Evolutionary conservation across 1,140 invertebrate genomes (phyloP), one percentile per base, ranked within the genome.

Genomic region (Drosophila nigrodunni): DNA sequence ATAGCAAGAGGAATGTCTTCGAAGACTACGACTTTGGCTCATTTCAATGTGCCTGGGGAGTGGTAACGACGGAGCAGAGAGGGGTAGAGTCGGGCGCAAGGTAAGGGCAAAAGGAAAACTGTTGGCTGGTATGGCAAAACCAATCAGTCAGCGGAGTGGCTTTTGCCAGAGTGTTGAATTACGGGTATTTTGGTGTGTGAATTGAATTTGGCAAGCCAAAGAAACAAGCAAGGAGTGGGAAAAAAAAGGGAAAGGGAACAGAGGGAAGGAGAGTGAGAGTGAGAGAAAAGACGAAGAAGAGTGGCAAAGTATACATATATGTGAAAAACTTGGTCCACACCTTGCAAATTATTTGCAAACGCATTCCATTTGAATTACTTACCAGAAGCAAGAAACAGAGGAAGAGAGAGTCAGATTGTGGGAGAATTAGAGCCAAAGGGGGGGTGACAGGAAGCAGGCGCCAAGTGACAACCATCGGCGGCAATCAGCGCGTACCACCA

Each of bases 331-430:
- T 67, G 59, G 57, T 79, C 65, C 82, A 79, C 82, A 87, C 82
- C 82, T 87, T 68, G 82, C 72, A 81, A 88, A 86, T 87, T 89
- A 88, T 88, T 88, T 80, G 77, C 85, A 83, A 88, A 85, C 86
- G 80, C 85, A 88, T 88, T 88, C 85, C 85, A 82, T 80, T 69
- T 47, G 77, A 80, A 60, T 74, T 67, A 74, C 70, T 37, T 55
- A 68, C 30, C 25, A 30, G 8, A 47, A 47, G 44, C 39, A 34
- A 37, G 37, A 30, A 21, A 55, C 47, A 35, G 41, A 25, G 61
- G 43, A 30, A 5, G 25, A 30, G 25, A 30, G 25, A 30, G 25
- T 30, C 0, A 30, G 25, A 30, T 2, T 30, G 25, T 5, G 25
- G 3, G 25, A 30, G 6, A 30, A 30, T 2, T 2, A 21, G 25